phyloP scores from a whole-genome alignment of 2,888 invertebrate genomes.

The Charanyca ferruginea region DNA sequence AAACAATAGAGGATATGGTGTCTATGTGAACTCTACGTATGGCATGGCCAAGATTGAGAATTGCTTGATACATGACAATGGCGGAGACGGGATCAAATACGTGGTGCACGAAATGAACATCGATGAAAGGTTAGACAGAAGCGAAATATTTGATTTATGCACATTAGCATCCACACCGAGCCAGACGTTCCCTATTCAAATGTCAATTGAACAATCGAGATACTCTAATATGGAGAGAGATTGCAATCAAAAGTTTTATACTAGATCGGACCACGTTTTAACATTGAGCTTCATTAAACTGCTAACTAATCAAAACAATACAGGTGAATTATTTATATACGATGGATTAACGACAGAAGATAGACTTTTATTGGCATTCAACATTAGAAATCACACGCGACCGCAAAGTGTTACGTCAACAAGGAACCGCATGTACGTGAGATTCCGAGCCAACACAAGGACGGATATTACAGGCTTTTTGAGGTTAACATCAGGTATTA shows the following conservation, averaged over 20 bases:
- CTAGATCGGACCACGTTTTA: constrained; percentile 94
- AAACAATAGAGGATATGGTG: constrained; percentile 96
- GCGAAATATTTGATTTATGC: constrained; percentile 96
- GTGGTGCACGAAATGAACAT: constrained; percentile 95
- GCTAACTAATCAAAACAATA: constrained; percentile 94
- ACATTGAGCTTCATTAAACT: constrained; percentile 97
- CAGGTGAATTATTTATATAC: constrained; percentile 94
- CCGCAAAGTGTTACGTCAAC: constrained; percentile 97
- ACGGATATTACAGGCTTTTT: constrained; percentile 95
- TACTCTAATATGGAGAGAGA: constrained; percentile 93
- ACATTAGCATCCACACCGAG: constrained; percentile 95
- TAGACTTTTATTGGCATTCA: constrained; percentile 93
- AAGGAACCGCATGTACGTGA: constrained; percentile 94
- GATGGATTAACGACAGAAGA: constrained; percentile 94
- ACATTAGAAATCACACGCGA: constrained; percentile 95
- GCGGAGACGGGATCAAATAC: constrained; percentile 97
- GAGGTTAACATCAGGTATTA: constrained; percentile 94
- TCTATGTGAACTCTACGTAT: constrained; percentile 97
- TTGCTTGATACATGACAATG: constrained; percentile 95
- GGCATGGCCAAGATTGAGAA: constrained; percentile 95
- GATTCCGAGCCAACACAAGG: constrained; percentile 94
- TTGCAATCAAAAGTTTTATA: constrained; percentile 95
- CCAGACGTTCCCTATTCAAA: constrained; percentile 96
- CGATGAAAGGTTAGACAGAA: constrained; percentile 94
- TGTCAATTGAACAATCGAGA: constrained; percentile 95